A percentile compares a stretch with the other conserved stretches of the same genome.
Evolutionary conservation across 1,140 invertebrate genomes (phyloP).

Genomic region (Pemphigus obesinymphae): DNA sequence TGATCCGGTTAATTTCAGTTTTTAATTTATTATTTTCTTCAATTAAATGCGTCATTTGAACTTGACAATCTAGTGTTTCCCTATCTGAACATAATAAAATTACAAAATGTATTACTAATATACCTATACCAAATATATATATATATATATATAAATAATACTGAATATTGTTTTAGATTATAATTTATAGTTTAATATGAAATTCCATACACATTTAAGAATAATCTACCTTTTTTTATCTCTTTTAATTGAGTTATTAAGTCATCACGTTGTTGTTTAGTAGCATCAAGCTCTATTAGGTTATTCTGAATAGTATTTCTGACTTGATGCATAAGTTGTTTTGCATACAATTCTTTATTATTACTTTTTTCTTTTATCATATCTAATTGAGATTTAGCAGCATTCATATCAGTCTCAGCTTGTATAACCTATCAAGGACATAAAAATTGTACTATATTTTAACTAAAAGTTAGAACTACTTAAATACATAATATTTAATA

Average conservation of each 20-base stretch:
- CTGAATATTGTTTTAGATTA: no score
- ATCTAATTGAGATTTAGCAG: constrained; percentile 29
- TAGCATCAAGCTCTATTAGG: constrained; percentile 10
- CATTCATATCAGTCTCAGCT: constrained; percentile 22
- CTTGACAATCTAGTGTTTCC: neutral
- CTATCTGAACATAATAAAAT: no score
- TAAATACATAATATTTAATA: no score
- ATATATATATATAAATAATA: no score
- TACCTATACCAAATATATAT: no score
- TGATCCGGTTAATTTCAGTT: constrained; percentile 67
- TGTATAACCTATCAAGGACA: neutral
- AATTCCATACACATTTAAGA: neutral
- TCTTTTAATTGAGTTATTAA: neutral
- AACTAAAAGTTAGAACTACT: no score
- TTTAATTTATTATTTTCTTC: constrained; percentile 32
- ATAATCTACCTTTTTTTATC: neutral
- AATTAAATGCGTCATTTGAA: neutral
- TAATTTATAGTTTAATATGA: neutral
- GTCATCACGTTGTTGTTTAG: constrained; percentile 27
- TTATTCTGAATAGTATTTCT: neutral
- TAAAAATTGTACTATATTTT: no score
- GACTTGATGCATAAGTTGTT: constrained; percentile 29
- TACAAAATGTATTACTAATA: no score
- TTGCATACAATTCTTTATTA: constrained; percentile 25
- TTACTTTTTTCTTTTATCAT: constrained; percentile 21